These are phyloP conservation scores for Rallus limicola DNA, from an alignment of 2,113 vertebrate genomes.

Conservation along the genomic window DNA sequence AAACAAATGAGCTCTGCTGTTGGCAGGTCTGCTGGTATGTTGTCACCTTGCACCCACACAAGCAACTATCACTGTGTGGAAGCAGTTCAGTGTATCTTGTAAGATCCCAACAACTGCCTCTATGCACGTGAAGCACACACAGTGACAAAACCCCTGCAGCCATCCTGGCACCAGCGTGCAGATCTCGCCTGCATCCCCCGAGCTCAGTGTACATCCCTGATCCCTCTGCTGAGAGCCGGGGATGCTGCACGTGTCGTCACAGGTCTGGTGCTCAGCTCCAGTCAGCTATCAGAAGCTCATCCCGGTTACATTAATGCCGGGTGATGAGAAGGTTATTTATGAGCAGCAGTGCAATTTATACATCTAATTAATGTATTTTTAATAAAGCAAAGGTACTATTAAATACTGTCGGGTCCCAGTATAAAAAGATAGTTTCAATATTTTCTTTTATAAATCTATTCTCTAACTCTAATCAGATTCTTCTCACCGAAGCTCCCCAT, in stretches of 20 bases:
- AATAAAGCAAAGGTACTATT: not conserved
- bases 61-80: not conserved
- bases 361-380: not conserved
- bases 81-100: not conserved
- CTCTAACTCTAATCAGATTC: not conserved
- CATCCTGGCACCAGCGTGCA: not conserved
- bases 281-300: not conserved
- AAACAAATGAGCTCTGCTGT: not conserved
- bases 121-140: not conserved
- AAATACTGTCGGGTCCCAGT: not conserved
- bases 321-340: not conserved
- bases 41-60: not conserved
- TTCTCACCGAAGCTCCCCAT: not conserved
- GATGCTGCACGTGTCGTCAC: not conserved
- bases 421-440: conserved; percentile 13
- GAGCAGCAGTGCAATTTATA: not conserved
- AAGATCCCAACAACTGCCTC: not conserved
- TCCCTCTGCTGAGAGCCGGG: not conserved
- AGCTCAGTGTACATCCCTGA: not conserved
- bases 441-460: conserved; percentile 13
- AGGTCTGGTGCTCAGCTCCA: not conserved
- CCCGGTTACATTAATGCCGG: not conserved
- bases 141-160: not conserved
- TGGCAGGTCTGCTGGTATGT: not conserved
- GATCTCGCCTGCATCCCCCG: not conserved